Base-by-base conservation (phyloP, 2,888 invertebrate genomes). In the Drosophila nigritarsus region DNA sequence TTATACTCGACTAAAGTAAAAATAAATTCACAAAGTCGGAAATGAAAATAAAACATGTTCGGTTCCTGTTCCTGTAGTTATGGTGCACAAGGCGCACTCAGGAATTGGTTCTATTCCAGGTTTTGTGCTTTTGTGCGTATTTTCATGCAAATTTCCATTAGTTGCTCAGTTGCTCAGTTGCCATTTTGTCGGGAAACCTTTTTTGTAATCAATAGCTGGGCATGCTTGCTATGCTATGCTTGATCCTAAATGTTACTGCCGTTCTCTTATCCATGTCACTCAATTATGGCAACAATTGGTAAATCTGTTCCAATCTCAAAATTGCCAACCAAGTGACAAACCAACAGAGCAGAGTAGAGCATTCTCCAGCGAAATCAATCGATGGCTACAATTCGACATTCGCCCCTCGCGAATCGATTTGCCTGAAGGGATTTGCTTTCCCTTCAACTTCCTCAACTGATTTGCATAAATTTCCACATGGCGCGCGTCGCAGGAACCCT, bases 281-380 rank as follows among this genome's bases (percentile, higher is more conserved):
- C 90, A 87, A 86, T 90, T 90, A 83, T 83, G 82, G 80, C 78
- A 82, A 90, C 84, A 89, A 90, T 90, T 90, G 87, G 76, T 75
- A 87, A 90, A 78, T 90, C 85, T 78, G 81, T 83, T 84, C 81
- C 79, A 79, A 71, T 76, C 86, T 75, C 69, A 69, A 70, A 79
- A 84, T 84, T 82, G 82, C 83, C 75, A 86, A 88, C 90, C 80
- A 84, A 86, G 71, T 79, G 79, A 88, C 84, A 89, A 86, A 80
- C 88, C 90, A 68, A 36, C 36, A 2, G 55, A 75, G 50, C 54
- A 53, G 42, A 49, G 30, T 59, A 49, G 34, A 24, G 6, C 48
- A 42, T 68, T 29, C n/a, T 29, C 32, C n/a, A 73, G 45, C 60
- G 40, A 75, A 80, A 87, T 82, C 86, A 87, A 87, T 84, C 85